These are phyloP conservation scores for Kryptopterus vitreolus DNA, from an alignment of 2,797 vertebrate genomes.

Conservation along the genomic window DNA sequence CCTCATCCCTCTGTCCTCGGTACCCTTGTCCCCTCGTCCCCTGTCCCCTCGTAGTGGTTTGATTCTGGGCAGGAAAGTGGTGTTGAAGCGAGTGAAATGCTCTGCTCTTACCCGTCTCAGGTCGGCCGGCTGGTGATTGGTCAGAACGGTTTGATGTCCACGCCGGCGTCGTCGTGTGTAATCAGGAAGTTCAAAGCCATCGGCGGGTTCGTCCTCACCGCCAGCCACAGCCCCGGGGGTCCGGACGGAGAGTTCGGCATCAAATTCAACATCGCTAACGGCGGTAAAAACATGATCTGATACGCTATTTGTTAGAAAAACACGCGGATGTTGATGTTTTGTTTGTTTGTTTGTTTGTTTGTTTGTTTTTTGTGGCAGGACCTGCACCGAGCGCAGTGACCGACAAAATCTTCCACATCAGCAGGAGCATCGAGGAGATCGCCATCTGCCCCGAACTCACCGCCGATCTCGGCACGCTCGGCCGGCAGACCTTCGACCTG, in stretches of 20 bases:
- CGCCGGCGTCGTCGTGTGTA: conserved; percentile 89
- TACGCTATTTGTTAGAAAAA: not conserved
- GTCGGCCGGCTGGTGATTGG: conserved; percentile 91
- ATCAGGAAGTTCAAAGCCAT: conserved; percentile 96
- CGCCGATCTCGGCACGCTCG: conserved; percentile 86
- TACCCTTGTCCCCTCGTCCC: too few relatives aligned
- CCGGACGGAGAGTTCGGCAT: conserved; percentile 93
- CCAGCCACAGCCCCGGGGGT: conserved; percentile 91
- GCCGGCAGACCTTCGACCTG: conserved; percentile 93
- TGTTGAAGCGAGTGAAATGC: not conserved
- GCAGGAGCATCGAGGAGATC: conserved; percentile 91
- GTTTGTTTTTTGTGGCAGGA: conserved; percentile 67
- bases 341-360: not conserved
- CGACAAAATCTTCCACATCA: conserved; percentile 94
- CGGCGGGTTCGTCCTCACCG: conserved; percentile 90
- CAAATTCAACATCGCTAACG: conserved; percentile 90
- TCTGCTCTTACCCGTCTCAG: conserved; percentile 66
- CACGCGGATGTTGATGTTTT: too few relatives aligned
- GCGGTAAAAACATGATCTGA: conserved; percentile 73
- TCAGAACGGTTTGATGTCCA: conserved; percentile 93
- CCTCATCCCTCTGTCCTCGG: too few relatives aligned
- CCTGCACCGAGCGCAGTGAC: conserved; percentile 87
- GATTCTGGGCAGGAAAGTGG: not conserved
- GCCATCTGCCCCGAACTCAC: conserved; percentile 90
- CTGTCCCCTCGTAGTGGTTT: too few relatives aligned